Percentiles rank a stretch among this genome's conserved stretches.
Conservation (phyloP, 2,888 invertebrate genomes). For the Anticlea derivata region DNA sequence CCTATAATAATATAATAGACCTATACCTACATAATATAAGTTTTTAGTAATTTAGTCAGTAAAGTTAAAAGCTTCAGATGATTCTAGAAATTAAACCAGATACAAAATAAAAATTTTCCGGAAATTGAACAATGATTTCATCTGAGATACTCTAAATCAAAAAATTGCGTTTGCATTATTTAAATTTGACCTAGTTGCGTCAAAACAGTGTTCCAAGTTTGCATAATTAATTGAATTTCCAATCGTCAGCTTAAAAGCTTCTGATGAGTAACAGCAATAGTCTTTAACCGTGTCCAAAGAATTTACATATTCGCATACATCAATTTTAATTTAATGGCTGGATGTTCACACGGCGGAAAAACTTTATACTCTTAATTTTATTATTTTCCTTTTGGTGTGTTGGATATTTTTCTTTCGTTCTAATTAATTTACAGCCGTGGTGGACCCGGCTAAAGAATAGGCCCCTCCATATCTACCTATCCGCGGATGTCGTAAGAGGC, state of each 20-base stretch:
- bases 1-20: too few relatives aligned
- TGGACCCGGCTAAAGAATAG: too few relatives aligned
- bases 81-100: too few relatives aligned
- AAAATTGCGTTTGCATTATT: not conserved
- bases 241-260: constrained; percentile 1
- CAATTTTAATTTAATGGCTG: not conserved
- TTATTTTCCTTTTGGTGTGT: not conserved
- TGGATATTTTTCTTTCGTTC: not conserved
- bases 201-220: not conserved
- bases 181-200: not conserved
- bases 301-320: constrained; percentile 7
- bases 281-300: constrained; percentile 3
- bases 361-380: not conserved
- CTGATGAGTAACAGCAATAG: not conserved
- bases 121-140: too few relatives aligned
- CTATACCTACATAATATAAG: too few relatives aligned
- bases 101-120: too few relatives aligned
- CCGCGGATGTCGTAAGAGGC: too few relatives aligned
- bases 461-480: too few relatives aligned
- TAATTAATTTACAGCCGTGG: too few relatives aligned
- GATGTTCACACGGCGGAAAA: not conserved
- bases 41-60: too few relatives aligned
- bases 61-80: too few relatives aligned
- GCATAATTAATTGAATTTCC: constrained; percentile 1
- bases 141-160: too few relatives aligned